Base-by-base conservation (phyloP, 2,797 vertebrate species). In the Phataginus tetradactyla region DNA sequence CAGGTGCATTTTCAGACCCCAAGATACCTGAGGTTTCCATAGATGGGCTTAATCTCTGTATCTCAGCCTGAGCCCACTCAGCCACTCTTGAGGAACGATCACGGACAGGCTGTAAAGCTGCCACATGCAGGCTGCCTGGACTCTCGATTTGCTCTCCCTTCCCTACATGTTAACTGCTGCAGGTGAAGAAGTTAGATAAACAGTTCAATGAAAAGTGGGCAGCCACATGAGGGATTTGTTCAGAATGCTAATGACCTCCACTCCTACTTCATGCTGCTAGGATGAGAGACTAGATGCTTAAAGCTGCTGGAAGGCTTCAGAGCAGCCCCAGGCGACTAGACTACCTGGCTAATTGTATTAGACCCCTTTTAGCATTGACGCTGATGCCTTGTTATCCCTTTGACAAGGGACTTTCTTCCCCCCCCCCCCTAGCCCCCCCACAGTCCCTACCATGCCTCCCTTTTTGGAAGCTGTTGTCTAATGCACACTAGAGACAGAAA, bases 101-200 rank as follows among this genome's bases (percentile, higher is more conserved):
- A 34, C 18, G 49, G 63, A 88, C 59, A 37, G 59, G 8, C 39
- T 45, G 9, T 51, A 17, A 91, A 86, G 69, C 49, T 84, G 45
- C 71, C 83, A 2, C 61, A 14, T 39, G 85, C 21, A 63, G 57
- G 55, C 11, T 18, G 15, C 39, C 61, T 21, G 74, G 89, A 49
- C 34, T 34, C 32, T 55, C 12, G 53, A 55, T 74, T n/a, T 80
- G 69, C 13, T 42, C 2, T 49, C 32, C 59, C 39, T 86, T 89
- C 79, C 63, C 78, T 59, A 11, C 32, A 13, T 68, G 53, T 37
- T 85, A 59, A 94, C 93, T 63, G 57, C 74, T 53, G 0, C 64
- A 79, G 69, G 86, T 42, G 59, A 83, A 75, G 13, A 59, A 49
- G n/a, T 79, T 71, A 96, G 92, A 71, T 59, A 84, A 59, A 61